Evolutionary conservation across 2,888 invertebrate genomes (phyloP).

Genomic region (Mimumesa dahlbomi): DNA sequence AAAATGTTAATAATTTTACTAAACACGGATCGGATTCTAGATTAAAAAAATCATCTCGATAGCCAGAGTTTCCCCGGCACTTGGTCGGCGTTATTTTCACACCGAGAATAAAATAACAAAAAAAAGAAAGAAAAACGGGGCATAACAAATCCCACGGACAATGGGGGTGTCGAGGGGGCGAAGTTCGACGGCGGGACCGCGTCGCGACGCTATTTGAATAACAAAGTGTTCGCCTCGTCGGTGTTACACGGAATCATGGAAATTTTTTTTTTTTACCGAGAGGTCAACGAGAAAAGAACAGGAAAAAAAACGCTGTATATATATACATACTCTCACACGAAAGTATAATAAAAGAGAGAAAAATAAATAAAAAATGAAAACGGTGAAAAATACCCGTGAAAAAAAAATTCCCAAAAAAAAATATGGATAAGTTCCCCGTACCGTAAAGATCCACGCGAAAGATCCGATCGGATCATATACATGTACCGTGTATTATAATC

Average conservation of each 20-base stretch:
- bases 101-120: too few species aligned
- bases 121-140: neutral
- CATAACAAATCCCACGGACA: neutral
- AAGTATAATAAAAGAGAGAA: too few species aligned
- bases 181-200: constrained; percentile 35
- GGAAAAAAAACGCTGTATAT: too few species aligned
- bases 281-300: constrained; percentile 34
- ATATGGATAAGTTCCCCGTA: constrained; percentile 51
- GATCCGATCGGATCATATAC: constrained; percentile 58
- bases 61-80: too few species aligned
- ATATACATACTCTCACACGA: too few species aligned
- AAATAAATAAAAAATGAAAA: too few species aligned
- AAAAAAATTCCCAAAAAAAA: too few species aligned
- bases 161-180: too few species aligned
- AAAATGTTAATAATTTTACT: too few species aligned
- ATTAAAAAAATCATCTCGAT: too few species aligned
- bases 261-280: constrained; percentile 41
- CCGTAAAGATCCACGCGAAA: constrained; percentile 37
- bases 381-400: constrained; percentile 23
- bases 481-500: constrained; percentile 63
- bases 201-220: constrained; percentile 44
- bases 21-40: too few species aligned
- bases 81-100: too few species aligned
- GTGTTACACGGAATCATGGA: constrained; percentile 46
- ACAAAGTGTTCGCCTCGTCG: constrained; percentile 43